Evolutionary conservation across 2,113 vertebrate genomes (phyloP).

Genomic region (Ardeotis arabs): DNA sequence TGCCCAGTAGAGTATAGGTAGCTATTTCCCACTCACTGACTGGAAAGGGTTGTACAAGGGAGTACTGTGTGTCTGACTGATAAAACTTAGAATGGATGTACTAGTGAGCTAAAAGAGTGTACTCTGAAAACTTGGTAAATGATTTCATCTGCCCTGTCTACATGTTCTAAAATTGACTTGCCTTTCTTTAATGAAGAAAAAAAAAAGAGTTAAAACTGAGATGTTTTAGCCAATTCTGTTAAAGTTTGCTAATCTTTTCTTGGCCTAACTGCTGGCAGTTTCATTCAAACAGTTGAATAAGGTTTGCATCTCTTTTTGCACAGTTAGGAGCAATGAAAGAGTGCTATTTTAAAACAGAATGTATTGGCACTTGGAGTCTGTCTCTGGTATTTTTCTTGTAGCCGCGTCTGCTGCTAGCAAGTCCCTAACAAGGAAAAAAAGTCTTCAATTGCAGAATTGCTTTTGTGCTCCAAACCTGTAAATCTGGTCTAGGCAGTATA

Average conservation of each 20-base stretch:
- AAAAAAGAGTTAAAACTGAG: background rate
- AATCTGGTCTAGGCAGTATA: background rate
- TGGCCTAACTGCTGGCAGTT: background rate
- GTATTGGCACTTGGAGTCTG: background rate
- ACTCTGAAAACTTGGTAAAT: background rate
- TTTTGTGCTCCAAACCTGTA: background rate
- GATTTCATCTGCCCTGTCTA: background rate
- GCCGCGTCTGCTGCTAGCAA: background rate
- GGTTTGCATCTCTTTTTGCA: background rate
- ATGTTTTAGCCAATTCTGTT: background rate
- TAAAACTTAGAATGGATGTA: background rate
- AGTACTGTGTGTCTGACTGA: rapidly evolving
- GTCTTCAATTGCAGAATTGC: background rate
- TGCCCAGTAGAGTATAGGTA: background rate
- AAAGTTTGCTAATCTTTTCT: background rate
- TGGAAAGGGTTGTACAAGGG: background rate
- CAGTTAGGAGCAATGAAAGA: background rate
- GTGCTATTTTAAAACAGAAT: background rate
- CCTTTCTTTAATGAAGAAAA: background rate
- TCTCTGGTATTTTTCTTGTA: background rate
- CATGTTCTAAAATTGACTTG: background rate
- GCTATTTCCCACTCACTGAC: background rate
- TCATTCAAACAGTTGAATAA: background rate
- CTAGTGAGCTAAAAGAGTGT: background rate
- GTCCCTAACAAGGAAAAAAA: background rate